phyloP scores from a whole-genome alignment of 2,797 vertebrate species.

The Pangasius larnaudii region DNA sequence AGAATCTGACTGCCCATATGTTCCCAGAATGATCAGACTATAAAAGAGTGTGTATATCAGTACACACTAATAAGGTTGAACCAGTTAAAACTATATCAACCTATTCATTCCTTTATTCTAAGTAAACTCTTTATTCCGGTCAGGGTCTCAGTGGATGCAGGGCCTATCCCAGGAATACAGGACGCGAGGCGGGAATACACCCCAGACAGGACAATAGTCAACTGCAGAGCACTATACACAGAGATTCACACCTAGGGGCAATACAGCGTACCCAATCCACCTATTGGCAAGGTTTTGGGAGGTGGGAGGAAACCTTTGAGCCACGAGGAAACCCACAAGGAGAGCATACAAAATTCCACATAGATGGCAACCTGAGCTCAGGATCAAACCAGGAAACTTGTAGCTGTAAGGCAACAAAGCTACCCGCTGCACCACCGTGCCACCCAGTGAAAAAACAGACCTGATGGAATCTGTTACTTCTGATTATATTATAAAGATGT shows the following conservation, averaged over 20 bases:
- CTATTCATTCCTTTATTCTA: background rate
- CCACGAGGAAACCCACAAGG: background rate
- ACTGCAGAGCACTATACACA: too few relatives aligned
- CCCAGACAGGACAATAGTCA: background rate
- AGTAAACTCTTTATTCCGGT: background rate
- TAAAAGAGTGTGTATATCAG: background rate
- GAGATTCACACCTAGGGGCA: background rate
- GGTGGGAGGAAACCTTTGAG: background rate
- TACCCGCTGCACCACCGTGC: too few relatives aligned
- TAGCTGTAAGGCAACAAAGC: background rate
- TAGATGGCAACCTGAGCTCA: background rate
- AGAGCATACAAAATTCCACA: background rate
- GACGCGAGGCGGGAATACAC: background rate
- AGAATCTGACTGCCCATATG: background rate
- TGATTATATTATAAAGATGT: background rate
- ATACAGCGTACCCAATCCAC: background rate
- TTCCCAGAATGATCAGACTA: background rate
- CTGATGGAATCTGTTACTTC: background rate
- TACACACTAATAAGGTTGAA: background rate
- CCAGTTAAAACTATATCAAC: background rate
- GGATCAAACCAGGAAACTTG: background rate
- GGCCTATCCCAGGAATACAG: background rate
- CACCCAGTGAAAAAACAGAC: too few relatives aligned
- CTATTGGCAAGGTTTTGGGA: background rate
- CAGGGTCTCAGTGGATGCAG: too few relatives aligned